phyloP scores from a whole-genome alignment of 2,797 vertebrate species.

The Rhinophrynus dorsalis region DNA sequence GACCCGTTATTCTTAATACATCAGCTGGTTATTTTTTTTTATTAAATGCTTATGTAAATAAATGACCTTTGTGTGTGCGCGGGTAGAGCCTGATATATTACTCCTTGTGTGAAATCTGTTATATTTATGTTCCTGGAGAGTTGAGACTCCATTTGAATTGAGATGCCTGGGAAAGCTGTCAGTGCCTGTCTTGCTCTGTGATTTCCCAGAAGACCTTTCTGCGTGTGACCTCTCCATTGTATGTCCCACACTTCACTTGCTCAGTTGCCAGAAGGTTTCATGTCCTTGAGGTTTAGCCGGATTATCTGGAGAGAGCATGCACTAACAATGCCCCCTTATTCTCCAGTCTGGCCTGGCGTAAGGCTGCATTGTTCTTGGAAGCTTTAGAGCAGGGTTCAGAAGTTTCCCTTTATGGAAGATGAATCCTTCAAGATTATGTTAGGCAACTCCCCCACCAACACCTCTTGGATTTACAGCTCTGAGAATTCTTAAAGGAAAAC shows the following conservation, averaged over 20 bases:
- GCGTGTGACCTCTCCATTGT: no score
- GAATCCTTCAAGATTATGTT: not conserved
- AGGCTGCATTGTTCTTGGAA: slow-evolving; percentile 9
- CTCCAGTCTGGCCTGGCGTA: not conserved
- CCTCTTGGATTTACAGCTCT: no score
- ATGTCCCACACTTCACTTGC: not conserved
- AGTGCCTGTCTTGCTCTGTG: not conserved
- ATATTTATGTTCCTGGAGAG: no score
- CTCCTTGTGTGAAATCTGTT: no score
- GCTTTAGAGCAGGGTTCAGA: not conserved
- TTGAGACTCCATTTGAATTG: not conserved
- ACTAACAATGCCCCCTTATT: slow-evolving; percentile 36
- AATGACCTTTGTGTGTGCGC: no score
- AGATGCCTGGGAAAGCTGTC: not conserved
- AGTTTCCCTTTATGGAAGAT: not conserved
- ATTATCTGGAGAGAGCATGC: slow-evolving; percentile 20
- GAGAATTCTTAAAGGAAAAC: no score
- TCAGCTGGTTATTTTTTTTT: no score
- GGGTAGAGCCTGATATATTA: no score
- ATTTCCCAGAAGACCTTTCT: no score
- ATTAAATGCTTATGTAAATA: no score
- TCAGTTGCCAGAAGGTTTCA: slow-evolving; percentile 20
- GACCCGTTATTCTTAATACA: no score
- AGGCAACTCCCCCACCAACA: no score
- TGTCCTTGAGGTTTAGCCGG: slow-evolving; percentile 44